phyloP scores from a whole-genome alignment of 1,140 invertebrate genomes.

The Leptinotarsa undecemlineata region DNA sequence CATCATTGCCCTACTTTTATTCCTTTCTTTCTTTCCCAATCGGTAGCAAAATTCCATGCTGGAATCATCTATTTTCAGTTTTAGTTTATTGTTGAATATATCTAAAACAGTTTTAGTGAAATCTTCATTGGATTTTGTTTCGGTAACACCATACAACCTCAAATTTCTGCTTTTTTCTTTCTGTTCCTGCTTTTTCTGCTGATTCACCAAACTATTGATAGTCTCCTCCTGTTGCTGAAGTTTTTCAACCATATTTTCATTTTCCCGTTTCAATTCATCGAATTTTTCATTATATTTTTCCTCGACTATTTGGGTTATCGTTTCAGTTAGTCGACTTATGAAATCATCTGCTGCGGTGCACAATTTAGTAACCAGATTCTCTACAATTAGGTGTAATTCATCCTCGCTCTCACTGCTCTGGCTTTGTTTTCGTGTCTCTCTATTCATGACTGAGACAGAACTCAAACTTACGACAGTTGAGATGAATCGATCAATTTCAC shows the following conservation, averaged over 20 bases:
- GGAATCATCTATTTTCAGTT: constrained; percentile 3
- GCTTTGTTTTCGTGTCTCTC: constrained; percentile 12
- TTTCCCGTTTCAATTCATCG: constrained; percentile 10
- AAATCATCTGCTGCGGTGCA: constrained; percentile 3
- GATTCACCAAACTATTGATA: constrained; percentile 6
- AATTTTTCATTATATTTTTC: constrained; percentile 12
- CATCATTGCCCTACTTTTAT: constrained; percentile 5
- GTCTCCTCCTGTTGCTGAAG: constrained; percentile 9
- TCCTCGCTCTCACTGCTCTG: constrained; percentile 10
- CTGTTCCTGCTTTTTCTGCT: constrained; percentile 2
- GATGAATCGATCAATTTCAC: not conserved
- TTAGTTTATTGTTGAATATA: constrained; percentile 8
- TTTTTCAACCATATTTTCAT: constrained; percentile 11
- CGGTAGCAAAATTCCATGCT: constrained; percentile 3
- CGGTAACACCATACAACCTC: constrained; percentile 2
- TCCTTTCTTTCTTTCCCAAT: not conserved
- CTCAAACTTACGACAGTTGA: not conserved
- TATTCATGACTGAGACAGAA: constrained; percentile 6
- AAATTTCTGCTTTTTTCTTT: constrained; percentile 10
- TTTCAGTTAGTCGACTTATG: constrained; percentile 7
- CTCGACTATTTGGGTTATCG: constrained; percentile 16
- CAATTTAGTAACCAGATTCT: constrained; percentile 12
- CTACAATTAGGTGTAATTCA: constrained; percentile 10
- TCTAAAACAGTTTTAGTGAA: constrained; percentile 8
- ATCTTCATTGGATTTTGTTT: not conserved